Evolutionary conservation across 2,888 invertebrate genomes (phyloP), one percentile per base, ranked within the genome.

Genomic region (Cheiracanthium punctorium): DNA sequence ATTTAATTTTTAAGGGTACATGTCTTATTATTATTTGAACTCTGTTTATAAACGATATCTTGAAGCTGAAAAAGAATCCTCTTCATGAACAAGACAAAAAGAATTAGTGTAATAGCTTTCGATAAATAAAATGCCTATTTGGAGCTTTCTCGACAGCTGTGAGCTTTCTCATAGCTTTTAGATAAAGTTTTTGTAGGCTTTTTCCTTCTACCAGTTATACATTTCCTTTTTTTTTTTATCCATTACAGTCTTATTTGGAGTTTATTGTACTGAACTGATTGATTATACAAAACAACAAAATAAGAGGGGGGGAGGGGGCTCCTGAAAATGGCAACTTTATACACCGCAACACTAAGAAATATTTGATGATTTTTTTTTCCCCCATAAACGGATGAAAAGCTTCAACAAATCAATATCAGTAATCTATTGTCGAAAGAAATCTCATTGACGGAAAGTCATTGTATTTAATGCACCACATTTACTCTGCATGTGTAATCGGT

Each of bases 161-260:
- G 37, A 14, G n/a, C 92, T 91, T 24, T 91, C 91, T 37, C 91
- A 90, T 58, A 90, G 91, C 90, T 91, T 91, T 20, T 58, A 58
- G 58, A 58, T 58, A 58, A 58, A 58, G 24, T 58, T 58, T n/a
- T 58, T 24, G 58, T 58, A n/a, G n/a, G 58, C 24, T 58, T 5
- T 58, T 58, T 58, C 58, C 7, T 58, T 58, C 24, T 17, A 24
- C 14, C 17, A 24, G 17, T 58, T 20, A 20, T 24, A 20, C 17
- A 5, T 24, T 24, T 58, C 7, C 17, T n/a, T 58, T 24, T 4
- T 58, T 5, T 58, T 24, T 48, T 58, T 48, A 17, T 58, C 58
- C 58, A 58, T 58, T 58, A 58, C 12, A 58, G 24, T 17, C 58
- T 24, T 58, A 24, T 58, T 24, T 58, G 48, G 4, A 58, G 58